Percentiles rank a stretch among this genome's conserved stretches.
Conservation (phyloP, 92 coral and sea anemone genomes). For the Siderastrea radians region DNA sequence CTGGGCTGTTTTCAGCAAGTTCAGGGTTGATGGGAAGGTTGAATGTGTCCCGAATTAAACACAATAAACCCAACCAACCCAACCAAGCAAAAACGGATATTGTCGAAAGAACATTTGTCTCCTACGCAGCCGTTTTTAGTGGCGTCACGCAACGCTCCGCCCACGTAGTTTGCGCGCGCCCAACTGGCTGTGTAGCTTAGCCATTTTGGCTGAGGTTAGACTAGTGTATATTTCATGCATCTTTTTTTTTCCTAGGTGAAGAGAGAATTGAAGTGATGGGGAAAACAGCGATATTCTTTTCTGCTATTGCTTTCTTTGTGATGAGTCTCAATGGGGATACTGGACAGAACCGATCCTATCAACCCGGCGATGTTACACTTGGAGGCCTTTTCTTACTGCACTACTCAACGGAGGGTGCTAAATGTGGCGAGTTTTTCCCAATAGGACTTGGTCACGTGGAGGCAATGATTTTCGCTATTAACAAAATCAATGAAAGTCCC, state of each 20-base stretch:
- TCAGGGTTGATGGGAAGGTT: too few species aligned
- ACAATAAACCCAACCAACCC: too few species aligned
- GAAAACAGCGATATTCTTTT: not conserved
- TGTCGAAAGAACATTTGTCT: too few species aligned
- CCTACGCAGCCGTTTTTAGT: too few species aligned
- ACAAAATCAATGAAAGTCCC: constrained; percentile 68
- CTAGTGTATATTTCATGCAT: not conserved
- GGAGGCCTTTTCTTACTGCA: constrained; percentile 80
- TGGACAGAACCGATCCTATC: not conserved
- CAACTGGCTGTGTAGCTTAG: not conserved
- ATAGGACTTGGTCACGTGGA: constrained; percentile 86
- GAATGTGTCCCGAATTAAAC: too few species aligned
- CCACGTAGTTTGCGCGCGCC: too few species aligned
- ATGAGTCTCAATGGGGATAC: not conserved
- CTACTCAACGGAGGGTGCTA: constrained; percentile 50
- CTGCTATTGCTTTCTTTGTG: not conserved
- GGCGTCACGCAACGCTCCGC: too few species aligned
- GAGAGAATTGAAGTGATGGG: not conserved
- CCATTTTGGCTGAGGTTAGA: not conserved
- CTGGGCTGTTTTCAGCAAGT: too few species aligned
- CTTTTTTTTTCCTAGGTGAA: not conserved
- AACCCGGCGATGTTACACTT: constrained; percentile 72
- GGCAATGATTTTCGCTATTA: constrained; percentile 74
- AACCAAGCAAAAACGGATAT: too few species aligned
- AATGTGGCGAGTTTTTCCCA: constrained; percentile 75